Evolutionary conservation across 2,888 invertebrate genomes (phyloP).

Genomic region (Heliconius sara): DNA sequence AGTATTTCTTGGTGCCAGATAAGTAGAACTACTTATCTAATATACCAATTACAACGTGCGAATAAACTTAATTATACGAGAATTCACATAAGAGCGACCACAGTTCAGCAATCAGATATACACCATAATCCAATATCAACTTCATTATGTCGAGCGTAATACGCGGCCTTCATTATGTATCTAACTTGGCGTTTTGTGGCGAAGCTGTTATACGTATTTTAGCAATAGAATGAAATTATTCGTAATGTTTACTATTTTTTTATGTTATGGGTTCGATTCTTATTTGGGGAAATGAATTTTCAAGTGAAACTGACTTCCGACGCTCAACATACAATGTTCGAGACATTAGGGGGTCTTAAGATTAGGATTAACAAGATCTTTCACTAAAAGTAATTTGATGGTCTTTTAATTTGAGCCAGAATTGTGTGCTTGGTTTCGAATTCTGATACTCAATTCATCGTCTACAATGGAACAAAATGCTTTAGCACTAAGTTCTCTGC

Average conservation of each 20-base stretch:
- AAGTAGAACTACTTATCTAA: not conserved
- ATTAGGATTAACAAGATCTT: not conserved
- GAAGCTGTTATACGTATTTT: not conserved
- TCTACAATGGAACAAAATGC: too few relatives aligned
- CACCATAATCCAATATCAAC: conserved; percentile 37
- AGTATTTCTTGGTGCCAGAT: not conserved
- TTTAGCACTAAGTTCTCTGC: too few relatives aligned
- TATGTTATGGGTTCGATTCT: not conserved
- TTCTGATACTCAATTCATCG: too few relatives aligned
- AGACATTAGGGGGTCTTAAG: not conserved
- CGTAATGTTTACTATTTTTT: too few relatives aligned
- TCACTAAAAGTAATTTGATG: not conserved
- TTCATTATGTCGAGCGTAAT: conserved; percentile 37
- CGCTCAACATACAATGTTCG: not conserved
- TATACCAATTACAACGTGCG: conserved; percentile 8
- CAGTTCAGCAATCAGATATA: conserved; percentile 35
- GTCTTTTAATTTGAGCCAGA: not conserved
- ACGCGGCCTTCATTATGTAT: conserved; percentile 23
- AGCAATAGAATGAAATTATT: too few relatives aligned
- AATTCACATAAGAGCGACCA: not conserved
- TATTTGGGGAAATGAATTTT: not conserved
- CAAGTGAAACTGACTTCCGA: not conserved
- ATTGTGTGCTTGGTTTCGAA: too few relatives aligned
- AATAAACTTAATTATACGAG: not conserved
- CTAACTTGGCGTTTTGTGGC: conserved; percentile 1